phyloP scores from a whole-genome alignment of 2,888 invertebrate genomes.

The Buathra laborator region DNA sequence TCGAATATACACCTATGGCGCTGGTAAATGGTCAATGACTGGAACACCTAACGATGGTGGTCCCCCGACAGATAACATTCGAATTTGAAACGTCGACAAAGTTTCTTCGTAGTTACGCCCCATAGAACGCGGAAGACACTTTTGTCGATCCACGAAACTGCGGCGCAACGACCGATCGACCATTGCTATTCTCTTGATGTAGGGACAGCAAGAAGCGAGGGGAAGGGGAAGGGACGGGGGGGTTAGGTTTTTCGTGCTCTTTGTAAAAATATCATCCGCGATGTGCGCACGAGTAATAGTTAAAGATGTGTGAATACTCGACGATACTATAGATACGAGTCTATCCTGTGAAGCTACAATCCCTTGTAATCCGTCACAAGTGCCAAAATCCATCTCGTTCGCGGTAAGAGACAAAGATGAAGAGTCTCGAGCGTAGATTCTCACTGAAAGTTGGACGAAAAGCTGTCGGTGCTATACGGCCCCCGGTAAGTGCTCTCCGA shows the following conservation, averaged over 20 bases:
- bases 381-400: conserved; percentile 28
- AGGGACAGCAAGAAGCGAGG: no score
- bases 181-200: no score
- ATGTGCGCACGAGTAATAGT: no score
- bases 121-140: no score
- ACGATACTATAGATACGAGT: background rate
- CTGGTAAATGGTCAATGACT: conserved; percentile 10
- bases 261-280: no score
- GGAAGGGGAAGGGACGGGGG: no score
- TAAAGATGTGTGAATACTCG: background rate
- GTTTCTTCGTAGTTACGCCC: no score
- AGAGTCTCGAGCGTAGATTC: conserved; percentile 18
- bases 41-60: conserved; percentile 2
- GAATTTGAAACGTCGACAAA: background rate
- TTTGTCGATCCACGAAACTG: no score
- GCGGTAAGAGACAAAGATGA: background rate
- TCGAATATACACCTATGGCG: conserved; percentile 72
- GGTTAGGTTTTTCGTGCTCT: no score
- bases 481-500: conserved; percentile 26
- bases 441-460: conserved; percentile 32
- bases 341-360: background rate
- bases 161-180: no score
- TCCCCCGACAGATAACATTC: background rate
- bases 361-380: conserved; percentile 35
- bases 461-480: conserved; percentile 21